Conservation (phyloP, 2,888 invertebrate genomes). For the Anodontia alba region DNA sequence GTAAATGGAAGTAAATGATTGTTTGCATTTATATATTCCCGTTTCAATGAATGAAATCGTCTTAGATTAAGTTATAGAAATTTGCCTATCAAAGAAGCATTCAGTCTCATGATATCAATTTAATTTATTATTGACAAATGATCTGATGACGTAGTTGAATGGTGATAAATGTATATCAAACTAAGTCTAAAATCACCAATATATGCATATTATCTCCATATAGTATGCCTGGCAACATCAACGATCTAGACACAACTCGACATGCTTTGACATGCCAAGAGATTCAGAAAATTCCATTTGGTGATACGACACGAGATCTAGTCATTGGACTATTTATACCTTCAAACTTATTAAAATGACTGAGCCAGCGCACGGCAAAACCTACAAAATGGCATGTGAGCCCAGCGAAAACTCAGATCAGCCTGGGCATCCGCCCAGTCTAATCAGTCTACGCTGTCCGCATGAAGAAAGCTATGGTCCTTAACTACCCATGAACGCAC, state of each 20-base stretch:
- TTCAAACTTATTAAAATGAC: no score
- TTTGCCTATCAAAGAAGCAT: neutral
- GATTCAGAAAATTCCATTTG: no score
- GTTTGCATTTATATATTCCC: neutral
- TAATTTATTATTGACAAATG: slow-evolving; percentile 15
- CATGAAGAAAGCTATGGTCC: no score
- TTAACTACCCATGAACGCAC: no score
- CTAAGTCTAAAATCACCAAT: neutral
- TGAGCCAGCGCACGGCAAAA: no score
- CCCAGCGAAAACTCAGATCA: no score
- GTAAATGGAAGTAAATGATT: neutral
- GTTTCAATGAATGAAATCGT: neutral
- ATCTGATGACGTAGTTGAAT: neutral
- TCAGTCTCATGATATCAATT: slow-evolving; percentile 1
- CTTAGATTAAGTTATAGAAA: slow-evolving; percentile 8
- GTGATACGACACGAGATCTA: no score
- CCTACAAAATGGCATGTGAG: no score
- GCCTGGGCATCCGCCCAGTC: no score
- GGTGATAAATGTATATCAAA: slow-evolving; percentile 1
- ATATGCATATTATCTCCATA: slow-evolving; percentile 8
- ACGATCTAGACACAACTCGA: neutral
- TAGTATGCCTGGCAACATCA: neutral
- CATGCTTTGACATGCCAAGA: neutral
- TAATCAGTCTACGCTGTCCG: no score
- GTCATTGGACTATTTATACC: no score